Percentiles rank a stretch among this genome's conserved stretches.
phyloP scores from a whole-genome alignment of 1,140 invertebrate genomes.

The Leptopilina clavipes region DNA sequence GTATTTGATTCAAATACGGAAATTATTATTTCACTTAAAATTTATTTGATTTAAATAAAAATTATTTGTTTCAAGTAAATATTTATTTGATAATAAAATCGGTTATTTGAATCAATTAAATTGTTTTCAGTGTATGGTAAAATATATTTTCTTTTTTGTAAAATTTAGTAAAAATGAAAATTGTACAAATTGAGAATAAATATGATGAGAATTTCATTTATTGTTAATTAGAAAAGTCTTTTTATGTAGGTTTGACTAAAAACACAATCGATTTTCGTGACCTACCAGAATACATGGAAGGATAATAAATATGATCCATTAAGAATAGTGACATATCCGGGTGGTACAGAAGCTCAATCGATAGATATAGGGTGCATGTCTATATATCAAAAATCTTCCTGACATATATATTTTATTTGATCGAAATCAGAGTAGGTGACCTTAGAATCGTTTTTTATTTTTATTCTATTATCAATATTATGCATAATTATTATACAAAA shows the following conservation, averaged over 20 bases:
- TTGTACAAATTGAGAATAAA: too few relatives aligned
- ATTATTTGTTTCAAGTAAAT: too few relatives aligned
- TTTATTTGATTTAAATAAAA: too few relatives aligned
- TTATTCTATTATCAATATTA: background rate
- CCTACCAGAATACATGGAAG: background rate
- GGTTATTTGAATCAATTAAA: too few relatives aligned
- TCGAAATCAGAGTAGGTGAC: background rate
- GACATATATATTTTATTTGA: background rate
- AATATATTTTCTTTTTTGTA: too few relatives aligned
- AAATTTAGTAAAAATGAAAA: too few relatives aligned
- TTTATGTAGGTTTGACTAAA: background rate
- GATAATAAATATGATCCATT: slow-evolving; percentile 10
- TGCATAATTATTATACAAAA: too few relatives aligned
- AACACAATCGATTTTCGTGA: background rate
- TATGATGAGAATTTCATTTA: background rate
- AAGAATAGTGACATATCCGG: slow-evolving; percentile 13
- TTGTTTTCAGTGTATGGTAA: too few relatives aligned
- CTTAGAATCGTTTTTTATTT: background rate
- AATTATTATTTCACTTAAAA: too few relatives aligned
- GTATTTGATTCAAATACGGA: too few relatives aligned
- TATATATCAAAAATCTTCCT: background rate
- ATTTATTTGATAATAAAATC: too few relatives aligned
- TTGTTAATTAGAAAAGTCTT: background rate
- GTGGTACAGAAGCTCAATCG: background rate
- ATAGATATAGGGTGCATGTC: background rate